Evolutionary conservation across 1,140 invertebrate species (phyloP), one percentile per base, ranked within the genome.

Genomic region (Drosophila neocordata): DNA sequence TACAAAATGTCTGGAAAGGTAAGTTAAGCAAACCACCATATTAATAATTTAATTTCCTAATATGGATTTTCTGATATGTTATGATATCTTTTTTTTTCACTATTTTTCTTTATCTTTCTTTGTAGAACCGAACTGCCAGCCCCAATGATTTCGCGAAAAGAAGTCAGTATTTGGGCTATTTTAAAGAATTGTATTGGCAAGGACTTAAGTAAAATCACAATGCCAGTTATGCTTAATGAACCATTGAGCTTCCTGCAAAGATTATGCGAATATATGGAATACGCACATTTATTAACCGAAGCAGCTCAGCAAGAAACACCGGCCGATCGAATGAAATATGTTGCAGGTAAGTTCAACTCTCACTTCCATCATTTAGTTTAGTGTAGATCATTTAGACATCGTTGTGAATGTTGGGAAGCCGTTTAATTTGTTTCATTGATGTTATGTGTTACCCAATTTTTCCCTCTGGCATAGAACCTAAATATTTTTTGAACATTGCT

Each of bases 191-290:
- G 97, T 87, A 96, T 99, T 80, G 97, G 98, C 77, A 98, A 98
- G 93, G 98, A 99, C 92, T 93, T 99, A 56, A 98, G 97, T 80
- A 98, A 99, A 93, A 98, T 99, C 83, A 97, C 98, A 7, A 99
- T 99, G 97, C 98, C 98, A 27, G 97, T 99, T 38, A 95, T 97
- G 55, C 98, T 99, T 92, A 99, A 99, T 92, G 98, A 99, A 92
- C 98, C 98, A 0, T 92, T 99, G 35, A 98, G 96, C 77, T 99
- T 99, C 92, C 94, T 99, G 6, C 98, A 99, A 93, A 93, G 98
- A 69, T 95, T 99, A 90, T 95, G 97, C 12, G 98, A 99, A 93
- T 98, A 98, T 89, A 95, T 99, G 95, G 98, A 99, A 92, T 99
- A 99, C 90, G 94, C 95, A 2, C 93, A 96, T 82, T 92, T 99